These are phyloP conservation scores for Drosophila affinis DNA, from an alignment of 2,888 invertebrate species.

Conservation along the genomic window DNA sequence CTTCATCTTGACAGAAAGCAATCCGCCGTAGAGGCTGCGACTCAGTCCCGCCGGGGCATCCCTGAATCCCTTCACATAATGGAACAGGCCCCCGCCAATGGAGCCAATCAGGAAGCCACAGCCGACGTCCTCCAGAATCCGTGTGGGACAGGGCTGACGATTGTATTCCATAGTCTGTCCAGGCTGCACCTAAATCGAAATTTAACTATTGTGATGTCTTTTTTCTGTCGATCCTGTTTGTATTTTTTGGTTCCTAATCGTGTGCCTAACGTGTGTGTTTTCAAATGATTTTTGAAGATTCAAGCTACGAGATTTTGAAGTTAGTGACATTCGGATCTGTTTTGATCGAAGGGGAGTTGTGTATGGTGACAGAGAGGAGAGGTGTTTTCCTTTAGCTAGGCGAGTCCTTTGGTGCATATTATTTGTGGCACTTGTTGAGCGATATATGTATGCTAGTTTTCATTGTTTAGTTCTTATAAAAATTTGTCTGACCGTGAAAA, in stretches of 20 bases:
- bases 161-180: conserved; percentile 62
- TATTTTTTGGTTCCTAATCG: conserved; percentile 7
- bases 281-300: conserved; percentile 23
- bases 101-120: conserved; percentile 70
- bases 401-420: too few relatives aligned
- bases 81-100: conserved; percentile 65
- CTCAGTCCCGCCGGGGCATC: conserved; percentile 58
- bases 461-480: too few relatives aligned
- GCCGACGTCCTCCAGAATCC: conserved; percentile 70
- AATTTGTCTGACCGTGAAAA: neutral
- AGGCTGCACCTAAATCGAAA: too few relatives aligned
- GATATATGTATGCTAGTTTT: too few relatives aligned
- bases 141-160: conserved; percentile 69
- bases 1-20: conserved; percentile 64
- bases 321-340: conserved; percentile 5
- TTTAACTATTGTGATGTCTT: too few relatives aligned
- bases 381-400: too few relatives aligned
- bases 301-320: neutral
- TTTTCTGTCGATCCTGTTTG: neutral
- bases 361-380: too few relatives aligned
- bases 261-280: conserved; percentile 42
- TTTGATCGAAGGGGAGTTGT: neutral
- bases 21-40: conserved; percentile 63
- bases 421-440: too few relatives aligned
- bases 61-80: conserved; percentile 61